phyloP scores from a whole-genome alignment of 2,888 invertebrate genomes.

The Eilema sororculum region DNA sequence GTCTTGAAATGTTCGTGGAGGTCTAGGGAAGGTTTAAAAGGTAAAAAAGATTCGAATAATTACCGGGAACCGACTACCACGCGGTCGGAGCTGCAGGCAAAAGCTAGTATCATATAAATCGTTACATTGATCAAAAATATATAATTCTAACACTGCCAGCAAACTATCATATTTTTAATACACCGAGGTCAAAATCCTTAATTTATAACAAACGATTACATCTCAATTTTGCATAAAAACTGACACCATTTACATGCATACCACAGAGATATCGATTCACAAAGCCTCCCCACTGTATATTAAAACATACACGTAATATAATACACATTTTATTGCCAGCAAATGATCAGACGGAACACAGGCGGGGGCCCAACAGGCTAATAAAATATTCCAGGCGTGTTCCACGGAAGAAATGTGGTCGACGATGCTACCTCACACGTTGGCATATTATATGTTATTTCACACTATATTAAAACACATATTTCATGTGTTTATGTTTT shows the following conservation, averaged over 20 bases:
- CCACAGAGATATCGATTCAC: conserved; percentile 1
- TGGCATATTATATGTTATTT: conserved; percentile 29
- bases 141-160: too few species aligned
- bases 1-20: too few species aligned
- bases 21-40: too few species aligned
- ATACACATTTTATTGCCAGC: conserved; percentile 28
- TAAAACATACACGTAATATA: conserved; percentile 9
- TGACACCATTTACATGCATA: background rate
- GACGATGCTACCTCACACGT: conserved; percentile 27
- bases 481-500: conserved; percentile 4
- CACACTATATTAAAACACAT: conserved; percentile 40
- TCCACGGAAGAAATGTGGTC: conserved; percentile 27
- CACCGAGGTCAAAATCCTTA: too few species aligned
- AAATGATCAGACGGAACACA: conserved; percentile 14
- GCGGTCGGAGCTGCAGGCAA: too few species aligned
- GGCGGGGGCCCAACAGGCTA: conserved; percentile 27
- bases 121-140: too few species aligned
- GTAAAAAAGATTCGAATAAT: too few species aligned
- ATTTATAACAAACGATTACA: too few species aligned
- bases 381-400: conserved; percentile 42
- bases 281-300: background rate
- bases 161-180: too few species aligned
- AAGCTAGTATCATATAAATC: too few species aligned
- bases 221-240: too few species aligned
- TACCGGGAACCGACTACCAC: too few species aligned